A percentile compares a stretch with the other conserved stretches of the same genome.
Evolutionary conservation across 2,113 vertebrate genomes (phyloP).

Genomic region (Sapajus apella): DNA sequence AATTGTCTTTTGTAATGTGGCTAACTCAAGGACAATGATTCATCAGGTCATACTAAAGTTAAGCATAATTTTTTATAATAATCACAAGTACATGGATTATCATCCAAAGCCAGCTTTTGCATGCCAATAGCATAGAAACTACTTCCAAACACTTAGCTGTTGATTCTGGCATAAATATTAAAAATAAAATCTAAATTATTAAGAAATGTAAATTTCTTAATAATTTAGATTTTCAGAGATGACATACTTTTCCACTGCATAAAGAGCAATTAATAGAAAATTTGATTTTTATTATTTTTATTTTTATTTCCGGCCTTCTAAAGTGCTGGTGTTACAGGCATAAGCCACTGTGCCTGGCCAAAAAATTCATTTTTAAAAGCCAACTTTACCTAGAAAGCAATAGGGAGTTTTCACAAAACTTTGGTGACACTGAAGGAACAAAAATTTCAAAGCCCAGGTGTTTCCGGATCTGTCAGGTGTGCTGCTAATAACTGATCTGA

Average conservation of each 20-base stretch:
- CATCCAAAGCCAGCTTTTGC: constrained; percentile 28
- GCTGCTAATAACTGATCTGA: not conserved
- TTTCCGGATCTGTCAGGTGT: constrained; percentile 11
- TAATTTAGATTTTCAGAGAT: not conserved
- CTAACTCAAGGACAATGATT: constrained; percentile 47
- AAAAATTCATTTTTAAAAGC: not conserved
- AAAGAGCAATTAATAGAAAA: not conserved
- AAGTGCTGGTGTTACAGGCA: too few species aligned
- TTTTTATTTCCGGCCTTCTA: too few species aligned
- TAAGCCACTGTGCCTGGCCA: too few species aligned
- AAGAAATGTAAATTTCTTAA: too few species aligned
- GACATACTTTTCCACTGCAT: not conserved
- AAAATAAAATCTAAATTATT: constrained; percentile 35
- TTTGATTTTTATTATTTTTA: not conserved
- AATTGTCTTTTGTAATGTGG: constrained; percentile 36
- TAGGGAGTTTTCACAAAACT: not conserved
- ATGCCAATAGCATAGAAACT: not conserved
- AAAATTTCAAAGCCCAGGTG: not conserved
- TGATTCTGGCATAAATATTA: constrained; percentile 21
- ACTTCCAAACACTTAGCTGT: not conserved
- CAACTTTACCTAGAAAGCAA: not conserved
- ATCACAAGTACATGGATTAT: not conserved
- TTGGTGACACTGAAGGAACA: not conserved
- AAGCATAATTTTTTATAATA: constrained; percentile 32
- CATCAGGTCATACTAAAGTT: constrained; percentile 29